Evolutionary conservation across 2,797 vertebrate species (phyloP), one percentile per base, ranked within the genome.

Genomic region (Rhinoraja longicauda): DNA sequence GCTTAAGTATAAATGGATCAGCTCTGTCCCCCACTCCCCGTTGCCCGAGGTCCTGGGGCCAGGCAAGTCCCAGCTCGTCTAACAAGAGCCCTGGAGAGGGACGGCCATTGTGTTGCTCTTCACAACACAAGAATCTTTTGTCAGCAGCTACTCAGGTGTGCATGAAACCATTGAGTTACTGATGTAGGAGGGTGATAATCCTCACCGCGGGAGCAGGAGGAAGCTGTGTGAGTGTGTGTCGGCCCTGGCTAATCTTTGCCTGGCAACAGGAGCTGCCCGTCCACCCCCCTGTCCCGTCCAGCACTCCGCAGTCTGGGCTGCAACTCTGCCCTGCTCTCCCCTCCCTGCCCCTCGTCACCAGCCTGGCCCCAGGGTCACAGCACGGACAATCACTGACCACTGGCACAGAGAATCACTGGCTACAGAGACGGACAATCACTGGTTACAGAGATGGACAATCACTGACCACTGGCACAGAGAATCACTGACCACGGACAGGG

Each of bases 361-460:
- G 39, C 45, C 45, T 45, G 45, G 45, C 45, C 45, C 45, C 45
- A 45, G 45, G 45, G 3, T 45, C 45, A 45, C 39, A 1, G 39
- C 1, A 1, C 39, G 39, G 39, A 39, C 39, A 1, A 39, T 39
- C 39, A 1, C 45, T 45, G 45, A 45, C 45, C n/a, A n/a, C n/a
- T n/a, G n/a, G 2, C 5, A 21, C 57, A 86, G 93, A n/a, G n/a
- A 36, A 93, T 93, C 92, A 77, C 4, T 45, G 45, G 45, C 45
- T 2, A 45, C 45, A 93, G 96, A 94, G 93, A 93, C 0, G 0
- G 95, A 94, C 39, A 45, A 72, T 93, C 92, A 93, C 93, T 0
- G 94, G 45, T 45, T 2, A 45, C 45, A 93, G 96, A 94, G 93
- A 93, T 0, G 0, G 95, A 94, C 39, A 45, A 72, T 93, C 92